Base-by-base conservation (phyloP, 35 echinoderm and acorn worm genomes). In the Hemicentrotus pulcherrimus region DNA sequence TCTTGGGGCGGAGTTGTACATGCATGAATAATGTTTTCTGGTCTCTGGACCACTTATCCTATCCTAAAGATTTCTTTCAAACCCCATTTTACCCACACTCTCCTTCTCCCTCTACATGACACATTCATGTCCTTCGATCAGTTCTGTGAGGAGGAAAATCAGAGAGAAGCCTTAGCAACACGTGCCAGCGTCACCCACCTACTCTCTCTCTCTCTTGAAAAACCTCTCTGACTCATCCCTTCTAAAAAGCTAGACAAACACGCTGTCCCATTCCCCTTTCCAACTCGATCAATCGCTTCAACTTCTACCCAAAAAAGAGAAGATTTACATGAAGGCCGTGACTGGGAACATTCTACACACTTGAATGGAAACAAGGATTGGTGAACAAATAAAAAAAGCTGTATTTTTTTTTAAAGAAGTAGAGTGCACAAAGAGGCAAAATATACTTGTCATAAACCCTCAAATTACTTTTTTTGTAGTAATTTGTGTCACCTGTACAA, bases 41-140 rank as follows among this genome's bases (percentile, higher is more conserved):
- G n/a, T n/a, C 65, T 78, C 2, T n/a, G 6, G 19, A 30, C 65
- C 46, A 90, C 46, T 47, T 32, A 90, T 45, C 32, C 19, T 18
- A 59, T 14, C 52, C 9, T 19, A 7, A 32, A 90, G 5, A 16
- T 46, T 45, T 90, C 31, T 90, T 5, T 11, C 88, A n/a, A 90
- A 45, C 88, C 10, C 88, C 32, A 45, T 16, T 90, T 90, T 90
- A 90, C 46, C 32, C 46, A 31, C 19, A 7, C n/a, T 6, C 46
- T 30, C 46, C 32, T 45, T 32, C 88, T 90, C 32, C 88, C 32
- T 18, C 88, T 90, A 28, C 46, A 19, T 47, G 32, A 41, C 1
- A 13, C 32, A 90, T 90, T 90, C 32, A 33, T 90, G 88, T 90
- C 88, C 88, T 90, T 47, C 88, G 19, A 45, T 90, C 32, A 24